These are phyloP conservation scores for Apistogramma diplotaenia DNA, from an alignment of 2,113 vertebrate species.

Conservation along the genomic window DNA sequence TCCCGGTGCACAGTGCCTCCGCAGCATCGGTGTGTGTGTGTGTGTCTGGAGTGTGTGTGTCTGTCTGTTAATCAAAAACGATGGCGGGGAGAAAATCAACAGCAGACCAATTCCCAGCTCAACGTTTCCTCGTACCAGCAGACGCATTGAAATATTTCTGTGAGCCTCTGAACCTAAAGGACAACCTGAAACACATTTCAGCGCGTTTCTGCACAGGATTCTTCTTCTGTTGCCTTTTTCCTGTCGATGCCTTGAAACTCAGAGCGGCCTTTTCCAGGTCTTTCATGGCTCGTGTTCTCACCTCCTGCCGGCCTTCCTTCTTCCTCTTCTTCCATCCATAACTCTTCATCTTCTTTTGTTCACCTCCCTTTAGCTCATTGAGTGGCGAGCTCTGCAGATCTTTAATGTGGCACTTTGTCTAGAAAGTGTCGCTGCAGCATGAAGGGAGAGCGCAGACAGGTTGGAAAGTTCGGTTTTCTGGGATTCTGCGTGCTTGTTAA, in stretches of 20 bases:
- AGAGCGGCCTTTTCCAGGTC: not conserved
- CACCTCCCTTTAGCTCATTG: constrained; percentile 20
- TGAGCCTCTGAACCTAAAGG: not conserved
- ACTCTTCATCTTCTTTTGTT: not conserved
- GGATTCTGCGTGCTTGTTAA: not conserved
- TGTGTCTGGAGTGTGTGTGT: not conserved
- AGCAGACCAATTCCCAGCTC: not conserved
- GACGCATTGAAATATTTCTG: not conserved
- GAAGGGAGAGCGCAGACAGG: constrained; percentile 1
- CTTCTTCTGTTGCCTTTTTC: not conserved
- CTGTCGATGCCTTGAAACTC: not conserved
- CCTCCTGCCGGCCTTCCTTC: not conserved
- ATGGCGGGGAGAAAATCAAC: not conserved
- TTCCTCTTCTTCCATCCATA: constrained; percentile 1
- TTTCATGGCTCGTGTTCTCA: not conserved
- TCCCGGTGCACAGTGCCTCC: too few relatives aligned
- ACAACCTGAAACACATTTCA: not conserved
- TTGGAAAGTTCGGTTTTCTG: not conserved
- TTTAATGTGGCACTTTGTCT: constrained; percentile 40
- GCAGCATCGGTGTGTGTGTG: not conserved
- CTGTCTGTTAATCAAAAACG: not conserved
- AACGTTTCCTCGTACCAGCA: not conserved
- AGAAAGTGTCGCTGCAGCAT: constrained; percentile 11
- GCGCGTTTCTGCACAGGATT: not conserved
- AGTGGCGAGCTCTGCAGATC: constrained; percentile 22